Percentiles rank a stretch among this genome's conserved stretches.
Evolutionary conservation across 1,140 invertebrate genomes (phyloP).

Genomic region (Drosophila kikkawai): DNA sequence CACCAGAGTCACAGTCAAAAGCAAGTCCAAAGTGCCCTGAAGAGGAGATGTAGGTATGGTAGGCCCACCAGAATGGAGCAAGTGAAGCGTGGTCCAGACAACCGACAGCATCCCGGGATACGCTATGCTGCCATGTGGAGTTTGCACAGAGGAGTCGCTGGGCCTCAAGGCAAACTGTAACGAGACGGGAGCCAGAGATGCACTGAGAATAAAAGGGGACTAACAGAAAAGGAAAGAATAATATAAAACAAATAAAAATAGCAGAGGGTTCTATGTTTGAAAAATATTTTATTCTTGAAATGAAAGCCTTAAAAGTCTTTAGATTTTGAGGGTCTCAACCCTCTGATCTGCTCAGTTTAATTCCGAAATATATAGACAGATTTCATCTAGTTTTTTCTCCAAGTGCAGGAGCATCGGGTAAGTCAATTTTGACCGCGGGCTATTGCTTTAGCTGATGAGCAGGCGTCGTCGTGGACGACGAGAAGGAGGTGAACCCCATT

Average conservation of each 20-base stretch:
- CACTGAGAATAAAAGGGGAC: not conserved
- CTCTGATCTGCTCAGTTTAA: too few species aligned
- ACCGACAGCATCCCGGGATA: conserved; percentile 16
- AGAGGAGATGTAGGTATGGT: conserved; percentile 54
- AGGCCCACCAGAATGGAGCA: conserved; percentile 73
- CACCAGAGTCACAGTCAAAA: conserved; percentile 38
- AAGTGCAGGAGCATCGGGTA: conserved; percentile 40
- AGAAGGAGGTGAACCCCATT: conserved; percentile 1
- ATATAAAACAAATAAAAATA: too few species aligned
- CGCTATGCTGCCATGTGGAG: conserved; percentile 28
- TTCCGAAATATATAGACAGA: not conserved
- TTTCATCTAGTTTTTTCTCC: conserved; percentile 2
- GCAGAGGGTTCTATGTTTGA: too few species aligned
- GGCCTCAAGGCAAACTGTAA: conserved; percentile 51
- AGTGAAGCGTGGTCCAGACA: conserved; percentile 63
- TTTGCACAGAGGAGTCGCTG: conserved; percentile 41
- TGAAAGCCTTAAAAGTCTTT: not conserved
- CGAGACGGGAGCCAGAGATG: conserved; percentile 37
- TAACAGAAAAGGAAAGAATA: too few species aligned
- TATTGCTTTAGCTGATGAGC: conserved; percentile 82
- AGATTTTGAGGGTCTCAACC: not conserved
- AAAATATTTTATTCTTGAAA: not conserved
- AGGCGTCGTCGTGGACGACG: conserved; percentile 21
- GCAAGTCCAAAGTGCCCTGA: conserved; percentile 11
- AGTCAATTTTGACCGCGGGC: conserved; percentile 78